Evolutionary conservation across 2,888 invertebrate genomes (phyloP), one percentile per base, ranked within the genome.

Genomic region (Pediacus dermestoides): DNA sequence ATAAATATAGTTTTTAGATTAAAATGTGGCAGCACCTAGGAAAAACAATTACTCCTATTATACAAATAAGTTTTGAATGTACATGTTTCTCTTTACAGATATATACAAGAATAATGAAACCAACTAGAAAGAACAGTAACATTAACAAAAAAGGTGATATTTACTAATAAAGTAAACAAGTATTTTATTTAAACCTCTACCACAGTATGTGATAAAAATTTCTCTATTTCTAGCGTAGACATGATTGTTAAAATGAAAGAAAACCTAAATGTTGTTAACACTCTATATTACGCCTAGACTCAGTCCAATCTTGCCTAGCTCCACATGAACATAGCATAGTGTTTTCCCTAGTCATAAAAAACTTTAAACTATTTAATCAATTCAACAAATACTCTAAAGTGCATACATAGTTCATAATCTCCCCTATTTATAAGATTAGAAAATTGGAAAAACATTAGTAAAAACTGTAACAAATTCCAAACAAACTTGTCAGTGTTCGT

Each of bases 391-490:
- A 55, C 49, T 52, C 50, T 56, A 58, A 50, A 53, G 56, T 58
- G 59, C 57, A 56, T n/a, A n/a, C 53, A 54, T 40, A 55, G 53
- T 57, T 51, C 54, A 50, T 50, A 50, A 46, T 40, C 38, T 52
- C 51, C 51, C 51, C 53, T 55, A 54, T 50, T n/a, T n/a, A 54
- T 50, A 49, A 53, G 55, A 57, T 60, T 58, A 60, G 56, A 61
- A 63, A 63, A 61, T 58, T 60, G 58, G n/a, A 57, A 61, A 61
- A 62, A 55, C 53, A 56, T 53, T 47, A 43, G 45, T 53, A 52
- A 55, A n/a, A 58, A 60, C 58, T 58, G 57, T 55, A 60, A 62
- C 59, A 56, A 57, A 63, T 61, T n/a, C 56, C 54, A 60, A 61
- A 60, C 57, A 58, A 60, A 50, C 50, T 41, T 46, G 57, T 57